These are phyloP conservation scores for Tipula vernalis DNA, from an alignment of 2,888 invertebrate species.

Conservation along the genomic window DNA sequence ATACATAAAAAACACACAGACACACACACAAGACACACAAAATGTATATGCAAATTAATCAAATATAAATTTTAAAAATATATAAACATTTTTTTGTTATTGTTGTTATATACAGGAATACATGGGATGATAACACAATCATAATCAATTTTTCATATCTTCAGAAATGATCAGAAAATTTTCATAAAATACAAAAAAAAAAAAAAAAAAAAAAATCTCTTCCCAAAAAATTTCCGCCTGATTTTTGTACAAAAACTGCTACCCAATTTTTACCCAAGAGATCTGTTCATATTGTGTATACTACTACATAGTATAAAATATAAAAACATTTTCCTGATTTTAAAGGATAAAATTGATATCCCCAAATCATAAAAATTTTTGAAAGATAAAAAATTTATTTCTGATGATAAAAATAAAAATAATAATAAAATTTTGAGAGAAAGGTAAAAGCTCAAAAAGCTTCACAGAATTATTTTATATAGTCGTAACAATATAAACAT, in stretches of 20 bases:
- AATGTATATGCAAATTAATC: neutral
- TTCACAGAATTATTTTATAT: neutral
- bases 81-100: neutral
- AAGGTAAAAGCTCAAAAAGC: constrained; percentile 1
- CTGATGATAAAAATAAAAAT: neutral
- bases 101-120: neutral
- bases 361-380: neutral
- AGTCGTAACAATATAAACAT: too few relatives aligned
- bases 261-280: neutral
- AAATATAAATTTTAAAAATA: neutral
- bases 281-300: neutral
- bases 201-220: neutral
- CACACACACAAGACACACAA: neutral
- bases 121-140: neutral
- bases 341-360: neutral
- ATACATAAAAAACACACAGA: neutral
- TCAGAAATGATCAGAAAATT: neutral
- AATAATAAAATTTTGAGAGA: neutral
- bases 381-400: neutral
- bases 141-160: neutral
- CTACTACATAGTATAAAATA: neutral
- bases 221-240: neutral
- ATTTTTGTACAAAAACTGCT: neutral
- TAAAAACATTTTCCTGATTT: neutral
- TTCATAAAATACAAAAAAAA: too few relatives aligned